phyloP scores from a whole-genome alignment of 2,113 vertebrate genomes.

The Suncus etruscus region DNA sequence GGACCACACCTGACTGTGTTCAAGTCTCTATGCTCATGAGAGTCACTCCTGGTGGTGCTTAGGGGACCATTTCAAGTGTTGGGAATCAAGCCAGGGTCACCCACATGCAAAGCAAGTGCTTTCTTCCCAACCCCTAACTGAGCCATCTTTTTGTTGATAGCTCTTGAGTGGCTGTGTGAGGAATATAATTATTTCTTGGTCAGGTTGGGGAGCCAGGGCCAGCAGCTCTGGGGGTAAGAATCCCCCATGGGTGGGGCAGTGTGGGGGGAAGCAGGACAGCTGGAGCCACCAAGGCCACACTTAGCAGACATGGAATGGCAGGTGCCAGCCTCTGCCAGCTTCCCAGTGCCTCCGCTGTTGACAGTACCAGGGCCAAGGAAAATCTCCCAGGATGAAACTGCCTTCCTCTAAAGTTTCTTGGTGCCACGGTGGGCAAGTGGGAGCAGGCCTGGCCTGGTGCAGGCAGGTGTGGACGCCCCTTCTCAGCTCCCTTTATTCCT shows the following conservation, averaged over 20 bases:
- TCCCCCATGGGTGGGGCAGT: not conserved
- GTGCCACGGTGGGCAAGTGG: not conserved
- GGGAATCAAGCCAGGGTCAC: no score
- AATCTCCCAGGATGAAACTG: slow-evolving; percentile 3
- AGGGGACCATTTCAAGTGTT: no score
- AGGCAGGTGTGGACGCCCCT: not conserved
- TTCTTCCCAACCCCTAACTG: no score
- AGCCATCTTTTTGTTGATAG: not conserved
- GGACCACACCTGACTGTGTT: no score
- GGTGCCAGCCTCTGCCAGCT: not conserved
- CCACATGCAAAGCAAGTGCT: no score
- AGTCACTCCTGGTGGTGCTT: no score
- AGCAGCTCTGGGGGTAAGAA: no score
- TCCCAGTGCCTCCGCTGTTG: not conserved
- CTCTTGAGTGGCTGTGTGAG: not conserved
- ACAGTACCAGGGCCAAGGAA: not conserved
- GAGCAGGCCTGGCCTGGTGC: slow-evolving; percentile 18
- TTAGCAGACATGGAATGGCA: not conserved
- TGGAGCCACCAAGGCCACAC: not conserved
- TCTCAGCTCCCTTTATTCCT: not conserved
- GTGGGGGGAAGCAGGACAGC: accelerated
- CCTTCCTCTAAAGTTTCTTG: slow-evolving; percentile 40
- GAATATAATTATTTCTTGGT: no score
- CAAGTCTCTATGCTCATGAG: no score
- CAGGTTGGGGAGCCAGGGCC: no score